These are phyloP conservation scores for Dicrostonyx torquatus DNA, from an alignment of 2,797 vertebrate species.

Conservation along the genomic window DNA sequence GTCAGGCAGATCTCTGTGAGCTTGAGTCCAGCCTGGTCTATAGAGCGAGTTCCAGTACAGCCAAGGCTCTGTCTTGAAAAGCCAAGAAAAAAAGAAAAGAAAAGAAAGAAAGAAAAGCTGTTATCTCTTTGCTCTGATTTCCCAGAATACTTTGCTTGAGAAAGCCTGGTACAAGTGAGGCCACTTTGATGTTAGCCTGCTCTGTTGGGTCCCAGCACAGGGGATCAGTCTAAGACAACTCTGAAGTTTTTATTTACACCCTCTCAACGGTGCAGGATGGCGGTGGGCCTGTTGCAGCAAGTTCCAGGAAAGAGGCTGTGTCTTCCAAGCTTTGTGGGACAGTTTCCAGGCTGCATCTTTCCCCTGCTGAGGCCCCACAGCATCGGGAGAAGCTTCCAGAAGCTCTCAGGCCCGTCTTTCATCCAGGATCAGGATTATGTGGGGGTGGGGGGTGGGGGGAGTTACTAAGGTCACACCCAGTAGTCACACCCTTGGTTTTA, in stretches of 20 bases:
- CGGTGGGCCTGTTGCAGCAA: neutral
- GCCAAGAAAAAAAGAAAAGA: neutral
- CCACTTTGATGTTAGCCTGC: neutral
- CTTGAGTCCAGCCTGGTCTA: neutral
- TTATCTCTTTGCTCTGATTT: neutral
- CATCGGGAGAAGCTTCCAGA: neutral
- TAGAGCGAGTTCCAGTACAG: neutral
- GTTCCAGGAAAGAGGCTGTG: neutral
- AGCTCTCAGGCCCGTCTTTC: neutral
- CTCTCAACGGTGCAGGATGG: neutral
- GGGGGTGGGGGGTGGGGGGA: neutral
- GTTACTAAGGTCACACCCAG: neutral
- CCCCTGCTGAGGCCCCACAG: neutral
- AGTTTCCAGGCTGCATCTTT: neutral
- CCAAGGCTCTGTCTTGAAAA: neutral
- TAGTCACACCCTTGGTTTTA: neutral
- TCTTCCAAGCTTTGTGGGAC: neutral
- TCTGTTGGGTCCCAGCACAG: neutral
- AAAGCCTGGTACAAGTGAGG: neutral
- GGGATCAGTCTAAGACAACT: neutral
- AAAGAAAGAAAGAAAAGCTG: neutral
- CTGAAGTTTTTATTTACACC: neutral
- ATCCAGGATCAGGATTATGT: neutral
- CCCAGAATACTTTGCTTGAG: neutral
- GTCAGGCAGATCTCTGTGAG: neutral